phyloP scores from a whole-genome alignment of 2,888 invertebrate species.

The Drosophila rellima region DNA sequence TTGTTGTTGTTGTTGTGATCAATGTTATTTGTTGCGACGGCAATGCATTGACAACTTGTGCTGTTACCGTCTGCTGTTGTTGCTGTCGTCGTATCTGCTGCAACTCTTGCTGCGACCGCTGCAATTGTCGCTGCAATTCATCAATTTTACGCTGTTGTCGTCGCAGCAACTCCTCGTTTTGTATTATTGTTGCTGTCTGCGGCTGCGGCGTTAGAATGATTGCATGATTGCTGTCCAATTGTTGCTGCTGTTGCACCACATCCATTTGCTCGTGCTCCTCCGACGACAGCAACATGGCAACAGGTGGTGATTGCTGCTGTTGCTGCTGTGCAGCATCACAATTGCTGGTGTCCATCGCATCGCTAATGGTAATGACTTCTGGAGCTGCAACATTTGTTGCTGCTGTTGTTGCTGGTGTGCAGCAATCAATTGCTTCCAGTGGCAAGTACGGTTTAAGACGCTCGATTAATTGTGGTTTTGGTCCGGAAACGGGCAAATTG shows the following conservation, averaged over 20 bases:
- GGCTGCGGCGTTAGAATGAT: slow-evolving; percentile 80
- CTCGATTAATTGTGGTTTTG: slow-evolving; percentile 97
- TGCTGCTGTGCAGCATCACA: slow-evolving; percentile 50
- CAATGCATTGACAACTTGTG: slow-evolving; percentile 77
- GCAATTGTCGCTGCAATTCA: slow-evolving; percentile 93
- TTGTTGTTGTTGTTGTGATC: slow-evolving; percentile 82
- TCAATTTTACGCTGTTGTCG: slow-evolving; percentile 95
- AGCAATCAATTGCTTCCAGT: slow-evolving; percentile 85
- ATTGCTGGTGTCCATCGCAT: slow-evolving; percentile 82
- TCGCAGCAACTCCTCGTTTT: slow-evolving; percentile 91
- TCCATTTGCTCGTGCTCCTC: slow-evolving; percentile 86
- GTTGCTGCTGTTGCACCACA: slow-evolving; percentile 80
- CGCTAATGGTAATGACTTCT: slow-evolving; percentile 71
- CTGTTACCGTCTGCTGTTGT: slow-evolving; percentile 75
- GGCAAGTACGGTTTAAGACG: slow-evolving; percentile 91
- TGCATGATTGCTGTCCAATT: slow-evolving; percentile 82
- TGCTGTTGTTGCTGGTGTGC: slow-evolving; percentile 57
- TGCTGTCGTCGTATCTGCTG: slow-evolving; percentile 88
- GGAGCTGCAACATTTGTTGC: slow-evolving; percentile 41
- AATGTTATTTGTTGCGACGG: slow-evolving; percentile 84
- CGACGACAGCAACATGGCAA: slow-evolving; percentile 70
- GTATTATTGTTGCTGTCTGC: slow-evolving; percentile 84
- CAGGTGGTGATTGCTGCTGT: slow-evolving; percentile 33
- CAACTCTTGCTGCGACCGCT: slow-evolving; percentile 90
- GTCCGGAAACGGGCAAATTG: slow-evolving; percentile 97